phyloP scores from a whole-genome alignment of 2,797 vertebrate species.

The Cygnus olor region DNA sequence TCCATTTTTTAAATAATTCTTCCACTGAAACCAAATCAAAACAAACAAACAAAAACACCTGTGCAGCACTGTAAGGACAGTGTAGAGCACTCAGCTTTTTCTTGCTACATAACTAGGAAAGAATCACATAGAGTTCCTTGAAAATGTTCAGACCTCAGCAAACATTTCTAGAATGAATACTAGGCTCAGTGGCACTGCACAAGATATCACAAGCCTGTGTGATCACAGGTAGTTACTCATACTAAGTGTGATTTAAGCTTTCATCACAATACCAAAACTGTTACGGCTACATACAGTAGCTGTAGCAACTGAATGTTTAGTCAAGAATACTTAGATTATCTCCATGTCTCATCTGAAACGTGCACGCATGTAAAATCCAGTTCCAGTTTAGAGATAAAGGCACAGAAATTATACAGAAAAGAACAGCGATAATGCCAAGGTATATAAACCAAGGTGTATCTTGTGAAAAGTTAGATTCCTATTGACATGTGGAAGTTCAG shows the following conservation, averaged over 20 bases:
- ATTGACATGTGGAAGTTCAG: slow-evolving; percentile 56
- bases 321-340: neutral
- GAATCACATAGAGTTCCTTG: neutral
- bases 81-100: neutral
- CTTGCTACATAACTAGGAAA: neutral
- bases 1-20: neutral
- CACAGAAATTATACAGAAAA: slow-evolving; percentile 29
- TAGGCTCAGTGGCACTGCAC: neutral
- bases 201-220: slow-evolving; percentile 34
- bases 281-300: slow-evolving; percentile 9
- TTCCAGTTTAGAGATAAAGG: neutral
- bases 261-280: slow-evolving; percentile 25
- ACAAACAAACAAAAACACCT: neutral
- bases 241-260: neutral
- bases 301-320: slow-evolving; percentile 25
- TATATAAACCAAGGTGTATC: slow-evolving; percentile 43
- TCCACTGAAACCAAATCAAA: neutral
- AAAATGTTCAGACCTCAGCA: neutral
- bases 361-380: slow-evolving; percentile 31
- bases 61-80: neutral
- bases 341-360: neutral
- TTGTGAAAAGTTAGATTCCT: slow-evolving; percentile 49
- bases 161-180: neutral
- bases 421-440: slow-evolving; percentile 13
- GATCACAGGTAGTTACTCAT: slow-evolving; percentile 51